phyloP scores from a whole-genome alignment of 2,797 vertebrate genomes.

The Gobio occitaniae region DNA sequence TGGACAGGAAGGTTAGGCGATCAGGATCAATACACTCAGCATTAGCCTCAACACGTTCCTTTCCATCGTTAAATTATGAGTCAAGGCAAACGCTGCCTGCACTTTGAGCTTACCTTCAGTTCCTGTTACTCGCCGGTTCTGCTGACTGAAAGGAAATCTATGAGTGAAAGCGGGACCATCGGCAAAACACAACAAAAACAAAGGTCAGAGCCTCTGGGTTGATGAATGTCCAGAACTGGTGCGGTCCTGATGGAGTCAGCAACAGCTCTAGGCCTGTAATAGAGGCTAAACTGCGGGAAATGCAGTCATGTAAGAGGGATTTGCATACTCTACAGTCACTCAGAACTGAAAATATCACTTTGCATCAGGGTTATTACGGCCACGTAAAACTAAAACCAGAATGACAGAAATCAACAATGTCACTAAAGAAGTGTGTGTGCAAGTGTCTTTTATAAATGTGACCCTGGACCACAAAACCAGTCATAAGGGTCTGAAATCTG shows the following conservation, averaged over 20 bases:
- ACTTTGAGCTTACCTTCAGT: conserved; percentile 64
- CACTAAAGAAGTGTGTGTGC: too few species aligned
- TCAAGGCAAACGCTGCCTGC: conserved; percentile 35
- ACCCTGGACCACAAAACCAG: too few species aligned
- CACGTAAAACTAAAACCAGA: not conserved
- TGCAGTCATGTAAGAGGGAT: not conserved
- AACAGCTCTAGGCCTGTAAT: not conserved
- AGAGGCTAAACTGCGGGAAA: not conserved
- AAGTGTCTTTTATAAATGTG: too few species aligned
- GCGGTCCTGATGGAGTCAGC: not conserved
- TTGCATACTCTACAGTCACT: not conserved
- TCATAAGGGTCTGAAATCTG: too few species aligned
- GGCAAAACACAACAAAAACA: conserved; percentile 61
- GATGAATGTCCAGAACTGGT: not conserved
- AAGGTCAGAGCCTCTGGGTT: conserved; percentile 62
- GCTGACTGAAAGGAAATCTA: conserved; percentile 57
- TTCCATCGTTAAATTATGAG: conserved; percentile 49
- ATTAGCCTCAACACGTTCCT: conserved; percentile 54
- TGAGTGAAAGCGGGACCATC: conserved; percentile 53
- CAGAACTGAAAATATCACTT: not conserved
- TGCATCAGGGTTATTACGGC: not conserved
- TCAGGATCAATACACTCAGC: conserved; percentile 62
- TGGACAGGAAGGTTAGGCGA: conserved; percentile 62
- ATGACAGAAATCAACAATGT: too few species aligned
- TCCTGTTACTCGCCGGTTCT: not conserved